Conservation (phyloP, 2,797 vertebrate species). For the Sandelia bainsii region DNA sequence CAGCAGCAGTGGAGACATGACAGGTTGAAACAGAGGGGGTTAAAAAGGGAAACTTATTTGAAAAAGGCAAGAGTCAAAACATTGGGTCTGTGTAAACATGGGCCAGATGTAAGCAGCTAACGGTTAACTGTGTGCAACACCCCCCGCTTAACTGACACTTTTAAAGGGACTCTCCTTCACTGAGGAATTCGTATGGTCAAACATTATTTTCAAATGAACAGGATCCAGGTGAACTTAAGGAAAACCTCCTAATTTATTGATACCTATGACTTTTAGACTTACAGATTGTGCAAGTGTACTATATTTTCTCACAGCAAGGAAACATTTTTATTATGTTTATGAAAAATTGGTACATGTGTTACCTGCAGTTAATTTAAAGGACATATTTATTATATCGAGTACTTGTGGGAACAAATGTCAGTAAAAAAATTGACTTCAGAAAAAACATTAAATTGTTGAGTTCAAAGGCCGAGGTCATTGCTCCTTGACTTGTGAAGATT, state of each 20-base stretch:
- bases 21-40: slow-evolving; percentile 44
- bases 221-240: slow-evolving; percentile 16
- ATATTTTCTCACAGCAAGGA: background rate
- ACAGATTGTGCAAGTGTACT: slow-evolving; percentile 4
- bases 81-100: slow-evolving; percentile 68
- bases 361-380: slow-evolving; percentile 6
- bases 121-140: slow-evolving; percentile 34
- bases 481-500: slow-evolving; percentile 60
- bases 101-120: slow-evolving; percentile 71
- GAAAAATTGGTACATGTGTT: background rate
- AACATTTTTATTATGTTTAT: no score
- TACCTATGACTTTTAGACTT: slow-evolving; percentile 4
- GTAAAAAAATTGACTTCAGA: slow-evolving; percentile 39
- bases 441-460: slow-evolving; percentile 66
- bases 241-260: slow-evolving; percentile 2
- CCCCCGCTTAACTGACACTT: slow-evolving; percentile 63
- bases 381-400: background rate
- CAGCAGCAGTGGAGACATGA: slow-evolving; percentile 14
- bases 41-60: slow-evolving; percentile 52
- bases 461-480: slow-evolving; percentile 69
- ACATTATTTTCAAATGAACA: slow-evolving; percentile 58
- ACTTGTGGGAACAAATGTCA: background rate
- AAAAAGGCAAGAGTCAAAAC: slow-evolving; percentile 64
- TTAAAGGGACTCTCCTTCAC: slow-evolving; percentile 37
- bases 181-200: slow-evolving; percentile 50